Evolutionary conservation across 2,113 vertebrate species (phyloP).

Genomic region (Rhynchomys soricoides): DNA sequence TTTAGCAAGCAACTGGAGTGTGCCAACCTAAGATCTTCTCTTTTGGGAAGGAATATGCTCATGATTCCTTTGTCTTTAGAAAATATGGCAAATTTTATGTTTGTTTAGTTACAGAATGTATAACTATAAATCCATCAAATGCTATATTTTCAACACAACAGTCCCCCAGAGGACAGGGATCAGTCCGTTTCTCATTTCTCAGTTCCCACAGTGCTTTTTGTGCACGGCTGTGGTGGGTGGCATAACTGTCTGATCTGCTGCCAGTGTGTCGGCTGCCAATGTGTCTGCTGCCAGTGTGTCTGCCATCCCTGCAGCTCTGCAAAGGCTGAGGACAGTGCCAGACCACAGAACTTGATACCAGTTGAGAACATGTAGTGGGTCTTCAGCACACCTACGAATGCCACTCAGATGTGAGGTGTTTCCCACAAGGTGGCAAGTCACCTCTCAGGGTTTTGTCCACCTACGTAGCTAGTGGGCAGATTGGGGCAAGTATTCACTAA

Average conservation of each 20-base stretch:
- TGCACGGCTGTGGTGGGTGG: neutral
- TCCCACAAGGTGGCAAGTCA: neutral
- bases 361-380: neutral
- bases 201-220: neutral
- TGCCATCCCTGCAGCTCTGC: neutral
- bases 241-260: neutral
- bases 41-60: neutral
- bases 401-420: neutral
- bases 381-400: neutral
- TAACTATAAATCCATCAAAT: neutral
- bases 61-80: conserved; percentile 9
- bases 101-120: neutral
- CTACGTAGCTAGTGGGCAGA: too few species aligned
- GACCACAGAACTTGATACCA: accelerated
- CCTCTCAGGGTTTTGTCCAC: neutral
- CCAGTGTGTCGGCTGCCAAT: neutral
- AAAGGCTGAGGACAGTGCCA: neutral
- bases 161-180: neutral
- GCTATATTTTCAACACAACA: neutral
- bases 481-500: neutral
- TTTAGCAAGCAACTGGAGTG: neutral
- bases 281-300: too few species aligned
- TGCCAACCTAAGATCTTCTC: neutral
- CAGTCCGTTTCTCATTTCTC: neutral
- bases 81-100: neutral